Evolutionary conservation across 92 coral and sea anemone species (phyloP).

Genomic region (Micromussa lordhowensis): DNA sequence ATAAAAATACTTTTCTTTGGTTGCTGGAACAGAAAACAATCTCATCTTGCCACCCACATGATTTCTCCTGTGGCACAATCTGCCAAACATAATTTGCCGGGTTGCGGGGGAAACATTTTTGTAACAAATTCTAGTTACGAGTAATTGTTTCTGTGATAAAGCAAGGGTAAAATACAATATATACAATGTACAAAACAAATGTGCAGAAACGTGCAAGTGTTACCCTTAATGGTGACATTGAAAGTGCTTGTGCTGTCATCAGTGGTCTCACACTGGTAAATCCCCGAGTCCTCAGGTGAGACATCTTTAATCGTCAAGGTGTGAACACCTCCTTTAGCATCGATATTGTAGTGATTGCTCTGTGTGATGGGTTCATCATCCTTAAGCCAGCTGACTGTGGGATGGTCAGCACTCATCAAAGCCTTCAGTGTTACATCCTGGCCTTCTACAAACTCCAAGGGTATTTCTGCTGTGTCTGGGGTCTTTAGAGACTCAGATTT

Average conservation of each 20-base stretch:
- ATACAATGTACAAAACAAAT: neutral
- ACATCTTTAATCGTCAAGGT: slow-evolving; percentile 76
- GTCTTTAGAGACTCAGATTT: slow-evolving; percentile 21
- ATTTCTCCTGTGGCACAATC: neutral
- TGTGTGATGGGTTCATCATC: slow-evolving; percentile 77
- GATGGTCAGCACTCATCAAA: slow-evolving; percentile 71
- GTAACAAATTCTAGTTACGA: neutral
- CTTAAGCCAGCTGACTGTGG: slow-evolving; percentile 77
- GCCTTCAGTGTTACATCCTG: slow-evolving; percentile 80
- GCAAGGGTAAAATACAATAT: neutral
- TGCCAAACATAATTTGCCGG: neutral
- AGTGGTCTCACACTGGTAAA: slow-evolving; percentile 84
- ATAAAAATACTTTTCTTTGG: neutral
- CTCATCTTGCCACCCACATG: too few species aligned
- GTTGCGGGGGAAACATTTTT: neutral
- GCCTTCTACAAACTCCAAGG: slow-evolving; percentile 81
- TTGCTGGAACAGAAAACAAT: neutral
- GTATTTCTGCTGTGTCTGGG: slow-evolving; percentile 36
- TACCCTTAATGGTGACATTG: slow-evolving; percentile 59
- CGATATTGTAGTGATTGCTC: slow-evolving; percentile 69
- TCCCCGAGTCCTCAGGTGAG: slow-evolving; percentile 85
- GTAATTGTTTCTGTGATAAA: neutral
- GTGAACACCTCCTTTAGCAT: slow-evolving; percentile 71
- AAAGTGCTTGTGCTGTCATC: slow-evolving; percentile 60
- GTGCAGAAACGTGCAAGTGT: slow-evolving; percentile 23